Conservation (phyloP, 2,888 invertebrate species). For the Dicroscelio sp. region DNA sequence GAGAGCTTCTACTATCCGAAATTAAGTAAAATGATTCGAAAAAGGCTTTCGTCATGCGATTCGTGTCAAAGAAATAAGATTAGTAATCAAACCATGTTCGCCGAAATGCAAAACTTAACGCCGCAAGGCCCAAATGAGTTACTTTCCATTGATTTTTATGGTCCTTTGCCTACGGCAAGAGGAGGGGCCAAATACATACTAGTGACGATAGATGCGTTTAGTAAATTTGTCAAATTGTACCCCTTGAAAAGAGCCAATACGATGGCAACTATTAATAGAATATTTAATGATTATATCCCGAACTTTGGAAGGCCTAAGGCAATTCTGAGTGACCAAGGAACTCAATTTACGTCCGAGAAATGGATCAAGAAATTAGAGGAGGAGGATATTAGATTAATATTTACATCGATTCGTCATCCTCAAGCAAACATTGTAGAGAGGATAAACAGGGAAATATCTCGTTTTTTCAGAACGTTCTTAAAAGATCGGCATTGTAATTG, state of each 20-base stretch:
- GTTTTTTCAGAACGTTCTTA: conserved; percentile 7
- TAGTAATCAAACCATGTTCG: neutral
- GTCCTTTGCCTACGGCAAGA: conserved; percentile 61
- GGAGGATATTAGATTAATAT: neutral
- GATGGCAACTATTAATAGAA: neutral
- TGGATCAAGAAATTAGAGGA: neutral
- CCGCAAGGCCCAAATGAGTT: conserved; percentile 45
- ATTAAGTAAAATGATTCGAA: neutral
- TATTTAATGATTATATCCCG: conserved; percentile 13
- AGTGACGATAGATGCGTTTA: conserved; percentile 13
- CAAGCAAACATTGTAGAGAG: conserved; percentile 13
- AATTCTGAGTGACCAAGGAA: conserved; percentile 22
- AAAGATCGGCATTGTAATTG: neutral
- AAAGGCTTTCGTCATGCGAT: conserved; percentile 5
- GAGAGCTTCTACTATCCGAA: conserved; percentile 1
- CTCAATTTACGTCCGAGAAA: neutral
- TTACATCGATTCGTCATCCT: conserved; percentile 15
- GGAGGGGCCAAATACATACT: conserved; percentile 2
- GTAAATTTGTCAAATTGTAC: conserved; percentile 24
- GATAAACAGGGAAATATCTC: neutral
- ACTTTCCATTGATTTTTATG: conserved; percentile 72
- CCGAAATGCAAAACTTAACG: conserved; percentile 13
- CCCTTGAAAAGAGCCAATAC: conserved; percentile 21
- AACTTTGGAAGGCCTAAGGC: conserved; percentile 1
- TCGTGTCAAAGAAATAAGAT: conserved; percentile 52